Conservation (phyloP, 2,888 invertebrate species). For the Auanema freiburgensis region DNA sequence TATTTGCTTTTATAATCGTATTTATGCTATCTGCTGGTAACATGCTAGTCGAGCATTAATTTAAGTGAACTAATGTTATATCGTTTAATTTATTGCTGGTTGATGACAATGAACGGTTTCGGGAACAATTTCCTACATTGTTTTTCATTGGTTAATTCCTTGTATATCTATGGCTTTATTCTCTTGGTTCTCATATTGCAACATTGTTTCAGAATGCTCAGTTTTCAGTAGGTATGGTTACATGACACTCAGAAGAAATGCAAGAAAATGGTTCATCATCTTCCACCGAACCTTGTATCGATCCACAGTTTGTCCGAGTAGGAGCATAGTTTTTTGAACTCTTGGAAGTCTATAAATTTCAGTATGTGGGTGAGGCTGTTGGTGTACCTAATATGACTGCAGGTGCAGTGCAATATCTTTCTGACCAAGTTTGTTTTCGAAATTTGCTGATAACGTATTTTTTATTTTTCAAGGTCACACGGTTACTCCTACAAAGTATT, state of each 20-base stretch:
- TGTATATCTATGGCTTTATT: background rate
- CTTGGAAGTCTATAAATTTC: conserved; percentile 9
- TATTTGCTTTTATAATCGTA: background rate
- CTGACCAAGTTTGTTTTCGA: conserved; percentile 20
- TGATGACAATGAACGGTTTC: background rate
- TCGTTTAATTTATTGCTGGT: no score
- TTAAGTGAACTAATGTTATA: no score
- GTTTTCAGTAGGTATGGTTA: background rate
- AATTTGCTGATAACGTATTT: background rate
- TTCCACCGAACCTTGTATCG: conserved; percentile 7
- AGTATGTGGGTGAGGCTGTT: conserved; percentile 32
- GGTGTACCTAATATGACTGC: conserved; percentile 29
- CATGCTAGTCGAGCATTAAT: no score
- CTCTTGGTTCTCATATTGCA: background rate
- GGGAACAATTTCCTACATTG: background rate
- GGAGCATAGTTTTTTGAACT: background rate
- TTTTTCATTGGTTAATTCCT: background rate
- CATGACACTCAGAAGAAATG: background rate
- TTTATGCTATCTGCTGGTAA: background rate
- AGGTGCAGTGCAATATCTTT: conserved; percentile 18
- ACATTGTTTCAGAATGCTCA: background rate
- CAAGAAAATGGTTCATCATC: background rate
- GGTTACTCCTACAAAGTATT: conserved; percentile 26
- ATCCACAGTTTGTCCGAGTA: conserved; percentile 21
- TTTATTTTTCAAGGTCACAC: conserved; percentile 14